Conservation (phyloP, 2,113 vertebrate species). For the Gobio gobio region DNA sequence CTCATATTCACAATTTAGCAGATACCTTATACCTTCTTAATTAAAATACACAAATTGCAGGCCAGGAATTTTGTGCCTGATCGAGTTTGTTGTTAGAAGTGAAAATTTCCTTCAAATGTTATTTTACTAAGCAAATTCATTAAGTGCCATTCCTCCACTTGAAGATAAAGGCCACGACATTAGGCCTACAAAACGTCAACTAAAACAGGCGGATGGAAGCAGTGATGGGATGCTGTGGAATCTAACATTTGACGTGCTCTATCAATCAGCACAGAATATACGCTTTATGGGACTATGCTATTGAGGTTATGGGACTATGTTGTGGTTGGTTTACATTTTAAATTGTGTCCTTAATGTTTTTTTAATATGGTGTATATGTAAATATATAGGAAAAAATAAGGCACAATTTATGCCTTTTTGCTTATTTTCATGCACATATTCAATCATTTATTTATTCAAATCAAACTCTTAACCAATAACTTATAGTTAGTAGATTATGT, state of each 20-base stretch:
- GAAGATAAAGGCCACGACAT: not conserved
- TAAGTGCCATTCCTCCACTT: not conserved
- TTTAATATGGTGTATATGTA: too few species aligned
- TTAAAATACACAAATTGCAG: not conserved
- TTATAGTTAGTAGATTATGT: not conserved
- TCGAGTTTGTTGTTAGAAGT: not conserved
- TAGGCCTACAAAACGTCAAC: not conserved
- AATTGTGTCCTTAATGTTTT: too few species aligned
- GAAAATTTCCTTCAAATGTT: not conserved
- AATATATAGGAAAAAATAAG: too few species aligned
- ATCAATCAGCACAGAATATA: not conserved
- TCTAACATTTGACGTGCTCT: not conserved
- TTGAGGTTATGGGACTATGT: too few species aligned
- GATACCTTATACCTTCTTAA: not conserved
- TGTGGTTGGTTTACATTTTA: too few species aligned
- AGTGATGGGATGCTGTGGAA: not conserved
- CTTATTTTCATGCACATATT: too few species aligned
- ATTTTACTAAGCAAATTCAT: not conserved
- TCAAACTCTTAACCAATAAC: not conserved
- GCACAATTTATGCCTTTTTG: too few species aligned
- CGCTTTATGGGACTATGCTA: not conserved
- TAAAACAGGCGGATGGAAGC: not conserved
- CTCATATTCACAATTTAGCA: not conserved
- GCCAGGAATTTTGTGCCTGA: not conserved
- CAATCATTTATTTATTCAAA: not conserved